phyloP scores from a whole-genome alignment of 2,797 vertebrate species.

The Chelon auratus region DNA sequence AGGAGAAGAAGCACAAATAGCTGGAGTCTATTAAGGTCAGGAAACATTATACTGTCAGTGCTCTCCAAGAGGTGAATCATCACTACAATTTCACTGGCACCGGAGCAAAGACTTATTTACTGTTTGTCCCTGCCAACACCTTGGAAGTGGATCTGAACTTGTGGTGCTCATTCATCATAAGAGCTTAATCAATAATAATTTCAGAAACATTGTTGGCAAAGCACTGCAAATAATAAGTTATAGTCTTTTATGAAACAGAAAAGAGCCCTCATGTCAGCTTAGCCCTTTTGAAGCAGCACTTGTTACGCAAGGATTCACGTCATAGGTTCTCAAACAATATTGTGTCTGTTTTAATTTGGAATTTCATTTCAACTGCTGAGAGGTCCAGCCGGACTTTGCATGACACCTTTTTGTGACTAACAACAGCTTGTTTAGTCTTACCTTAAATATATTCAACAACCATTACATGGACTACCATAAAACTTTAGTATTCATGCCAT shows the following conservation, averaged over 20 bases:
- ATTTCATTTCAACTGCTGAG: constrained; percentile 9
- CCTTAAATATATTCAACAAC: not conserved
- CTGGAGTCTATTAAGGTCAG: constrained; percentile 65
- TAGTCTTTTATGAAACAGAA: constrained; percentile 12
- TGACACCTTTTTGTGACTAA: not conserved
- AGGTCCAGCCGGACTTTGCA: not conserved
- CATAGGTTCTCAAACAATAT: not conserved
- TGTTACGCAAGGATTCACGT: constrained; percentile 7
- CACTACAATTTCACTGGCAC: constrained; percentile 45
- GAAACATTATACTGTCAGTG: constrained; percentile 26
- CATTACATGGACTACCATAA: too few species aligned
- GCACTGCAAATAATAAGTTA: constrained; percentile 7
- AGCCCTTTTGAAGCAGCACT: constrained; percentile 12
- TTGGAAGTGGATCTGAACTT: constrained; percentile 38
- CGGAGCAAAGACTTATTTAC: constrained; percentile 28
- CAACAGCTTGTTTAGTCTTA: not conserved
- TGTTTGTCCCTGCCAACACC: constrained; percentile 18
- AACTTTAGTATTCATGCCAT: too few species aligned
- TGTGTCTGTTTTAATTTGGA: not conserved
- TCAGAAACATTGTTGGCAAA: constrained; percentile 20
- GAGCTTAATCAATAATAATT: constrained; percentile 31
- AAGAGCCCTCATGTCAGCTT: constrained; percentile 3
- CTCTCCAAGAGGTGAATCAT: constrained; percentile 63
- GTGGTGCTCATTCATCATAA: constrained; percentile 18
- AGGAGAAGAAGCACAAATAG: constrained; percentile 51